Percentiles rank a stretch among this genome's conserved stretches.
Evolutionary conservation across 2,888 invertebrate genomes (phyloP).

Genomic region (Macrosoma leucophasiata): DNA sequence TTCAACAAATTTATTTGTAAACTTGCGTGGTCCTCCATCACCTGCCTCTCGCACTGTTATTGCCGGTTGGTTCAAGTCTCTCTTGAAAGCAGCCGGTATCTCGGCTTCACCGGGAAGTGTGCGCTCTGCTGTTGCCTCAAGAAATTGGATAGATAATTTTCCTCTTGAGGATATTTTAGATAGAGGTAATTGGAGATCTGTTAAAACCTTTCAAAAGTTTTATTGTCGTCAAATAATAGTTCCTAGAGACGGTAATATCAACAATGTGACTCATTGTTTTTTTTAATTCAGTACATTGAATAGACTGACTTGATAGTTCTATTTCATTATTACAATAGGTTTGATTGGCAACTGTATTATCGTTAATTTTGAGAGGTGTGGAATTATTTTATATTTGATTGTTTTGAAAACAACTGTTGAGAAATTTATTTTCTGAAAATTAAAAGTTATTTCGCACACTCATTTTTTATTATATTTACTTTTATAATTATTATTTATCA

Average conservation of each 20-base stretch:
- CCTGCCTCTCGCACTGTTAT: slow-evolving; percentile 23
- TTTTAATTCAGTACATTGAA: no score
- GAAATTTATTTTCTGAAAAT: no score
- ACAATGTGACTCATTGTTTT: no score
- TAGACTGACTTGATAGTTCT: no score
- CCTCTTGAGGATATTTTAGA: slow-evolving; percentile 10
- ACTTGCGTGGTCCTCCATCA: slow-evolving; percentile 20
- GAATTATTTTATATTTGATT: no score
- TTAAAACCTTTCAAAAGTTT: slow-evolving; percentile 7
- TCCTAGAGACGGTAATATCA: not conserved
- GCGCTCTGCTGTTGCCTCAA: slow-evolving; percentile 13
- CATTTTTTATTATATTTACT: no score
- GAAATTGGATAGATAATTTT: slow-evolving; percentile 8
- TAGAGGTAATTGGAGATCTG: slow-evolving; percentile 5
- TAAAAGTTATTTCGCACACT: no score
- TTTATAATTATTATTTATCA: no score
- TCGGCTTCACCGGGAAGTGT: slow-evolving; percentile 8
- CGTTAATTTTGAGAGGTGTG: no score
- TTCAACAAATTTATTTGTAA: slow-evolving; percentile 17
- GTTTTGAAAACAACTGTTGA: no score
- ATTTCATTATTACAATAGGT: no score
- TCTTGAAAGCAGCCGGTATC: slow-evolving; percentile 7
- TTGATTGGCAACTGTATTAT: no score
- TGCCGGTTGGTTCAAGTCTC: slow-evolving; percentile 20
- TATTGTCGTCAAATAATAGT: slow-evolving; percentile 4